Percentiles rank a stretch among this genome's conserved stretches.
These are phyloP conservation scores for Philaethria dido DNA, from an alignment of 2,888 invertebrate species.

Conservation along the genomic window DNA sequence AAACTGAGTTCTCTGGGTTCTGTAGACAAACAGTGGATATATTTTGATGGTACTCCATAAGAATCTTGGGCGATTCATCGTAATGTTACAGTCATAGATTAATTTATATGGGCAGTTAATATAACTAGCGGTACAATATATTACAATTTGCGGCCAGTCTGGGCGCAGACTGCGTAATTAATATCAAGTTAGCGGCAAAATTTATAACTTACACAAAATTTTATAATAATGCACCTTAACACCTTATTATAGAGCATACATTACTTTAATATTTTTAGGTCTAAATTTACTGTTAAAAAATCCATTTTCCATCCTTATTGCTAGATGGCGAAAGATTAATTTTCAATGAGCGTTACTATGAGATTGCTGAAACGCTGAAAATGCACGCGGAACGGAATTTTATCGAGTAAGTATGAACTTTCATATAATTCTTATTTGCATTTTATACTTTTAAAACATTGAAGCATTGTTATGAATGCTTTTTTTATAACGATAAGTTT, in stretches of 20 bases:
- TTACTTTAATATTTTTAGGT: conserved; percentile 22
- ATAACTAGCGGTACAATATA: conserved; percentile 49
- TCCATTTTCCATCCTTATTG: conserved; percentile 35
- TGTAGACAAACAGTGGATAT: neutral
- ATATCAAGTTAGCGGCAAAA: conserved; percentile 75
- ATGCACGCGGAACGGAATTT: conserved; percentile 53
- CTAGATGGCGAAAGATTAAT: conserved; percentile 25
- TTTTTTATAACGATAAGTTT: conserved; percentile 24
- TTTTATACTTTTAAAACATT: conserved; percentile 37
- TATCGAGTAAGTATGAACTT: conserved; percentile 48
- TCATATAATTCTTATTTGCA: conserved; percentile 37
- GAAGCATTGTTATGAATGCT: conserved; percentile 31
- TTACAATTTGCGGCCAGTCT: conserved; percentile 58
- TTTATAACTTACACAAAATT: conserved; percentile 53
- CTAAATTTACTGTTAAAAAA: conserved; percentile 22
- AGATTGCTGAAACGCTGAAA: conserved; percentile 48
- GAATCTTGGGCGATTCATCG: conserved; percentile 27
- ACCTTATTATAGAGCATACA: conserved; percentile 33
- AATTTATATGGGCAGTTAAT: conserved; percentile 47
- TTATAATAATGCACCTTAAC: conserved; percentile 53
- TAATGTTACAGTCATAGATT: conserved; percentile 39
- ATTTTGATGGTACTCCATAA: neutral
- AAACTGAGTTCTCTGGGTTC: no score
- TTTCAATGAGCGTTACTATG: neutral
- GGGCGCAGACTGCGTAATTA: conserved; percentile 67